Conservation (phyloP, 2,797 vertebrate genomes). For the Pseudocheirus occidentalis region DNA sequence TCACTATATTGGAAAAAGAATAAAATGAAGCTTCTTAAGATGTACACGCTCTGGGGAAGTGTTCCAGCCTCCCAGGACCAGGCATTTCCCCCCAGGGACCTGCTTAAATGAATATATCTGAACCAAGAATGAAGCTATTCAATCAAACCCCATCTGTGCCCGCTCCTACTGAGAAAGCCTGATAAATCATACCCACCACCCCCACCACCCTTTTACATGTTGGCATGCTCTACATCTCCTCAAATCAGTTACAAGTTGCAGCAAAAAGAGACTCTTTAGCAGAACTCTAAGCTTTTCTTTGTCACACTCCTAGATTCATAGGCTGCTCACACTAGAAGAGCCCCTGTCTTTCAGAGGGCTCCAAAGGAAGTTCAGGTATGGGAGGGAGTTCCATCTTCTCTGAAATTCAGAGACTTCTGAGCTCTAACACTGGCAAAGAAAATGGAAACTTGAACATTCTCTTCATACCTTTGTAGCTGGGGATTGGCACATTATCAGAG, state of each 20-base stretch:
- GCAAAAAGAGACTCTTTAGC: conserved; percentile 1
- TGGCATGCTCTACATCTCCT: background rate
- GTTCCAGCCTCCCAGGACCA: background rate
- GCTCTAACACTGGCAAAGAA: background rate
- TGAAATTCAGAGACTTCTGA: conserved; percentile 35
- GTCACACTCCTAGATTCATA: background rate
- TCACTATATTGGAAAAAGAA: background rate
- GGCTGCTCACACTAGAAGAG: background rate
- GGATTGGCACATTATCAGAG: background rate
- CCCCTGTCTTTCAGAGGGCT: conserved; percentile 12
- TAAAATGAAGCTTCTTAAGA: background rate
- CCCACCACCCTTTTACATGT: background rate
- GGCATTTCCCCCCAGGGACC: conserved; percentile 10
- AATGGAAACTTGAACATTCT: background rate
- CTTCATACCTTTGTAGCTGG: background rate
- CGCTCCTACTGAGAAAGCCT: background rate
- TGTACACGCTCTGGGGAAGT: background rate
- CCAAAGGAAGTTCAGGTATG: conserved; percentile 32
- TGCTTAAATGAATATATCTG: conserved; percentile 2
- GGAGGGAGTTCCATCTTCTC: conserved; percentile 39
- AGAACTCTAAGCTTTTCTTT: conserved; percentile 28
- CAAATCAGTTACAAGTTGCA: background rate
- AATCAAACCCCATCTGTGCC: conserved; percentile 3
- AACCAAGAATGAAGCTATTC: background rate
- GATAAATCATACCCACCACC: background rate